phyloP scores from a whole-genome alignment of 2,797 vertebrate species.

The Varecia variegata region DNA sequence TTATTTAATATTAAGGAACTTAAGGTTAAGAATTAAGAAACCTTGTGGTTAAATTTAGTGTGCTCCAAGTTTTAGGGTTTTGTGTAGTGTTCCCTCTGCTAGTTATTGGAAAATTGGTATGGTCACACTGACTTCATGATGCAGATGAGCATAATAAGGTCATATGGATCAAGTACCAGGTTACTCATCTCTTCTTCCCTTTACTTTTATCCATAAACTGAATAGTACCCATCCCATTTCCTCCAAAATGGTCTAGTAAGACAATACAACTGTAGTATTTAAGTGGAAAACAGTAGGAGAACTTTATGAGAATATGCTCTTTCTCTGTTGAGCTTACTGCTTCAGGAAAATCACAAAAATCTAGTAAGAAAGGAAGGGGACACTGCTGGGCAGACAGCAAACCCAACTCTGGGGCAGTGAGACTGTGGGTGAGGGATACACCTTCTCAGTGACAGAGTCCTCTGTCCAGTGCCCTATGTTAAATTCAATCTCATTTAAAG shows the following conservation, averaged over 20 bases:
- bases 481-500: background rate
- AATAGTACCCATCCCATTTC: background rate
- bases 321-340: background rate
- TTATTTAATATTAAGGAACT: background rate
- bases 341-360: background rate
- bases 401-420: background rate
- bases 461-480: background rate
- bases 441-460: background rate
- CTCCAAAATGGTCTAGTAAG: background rate
- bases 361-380: background rate
- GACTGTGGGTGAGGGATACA: background rate
- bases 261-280: background rate
- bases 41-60: background rate
- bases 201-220: background rate
- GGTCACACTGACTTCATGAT: background rate
- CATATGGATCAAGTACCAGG: background rate
- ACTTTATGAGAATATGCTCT: background rate
- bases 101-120: background rate
- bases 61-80: background rate
- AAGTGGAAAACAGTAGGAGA: background rate
- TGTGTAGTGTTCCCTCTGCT: background rate
- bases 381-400: background rate
- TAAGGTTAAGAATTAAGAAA: background rate
- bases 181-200: background rate
- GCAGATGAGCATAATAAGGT: background rate